Conservation (phyloP, 2,888 invertebrate species). For the Macrophya alboannulata region DNA sequence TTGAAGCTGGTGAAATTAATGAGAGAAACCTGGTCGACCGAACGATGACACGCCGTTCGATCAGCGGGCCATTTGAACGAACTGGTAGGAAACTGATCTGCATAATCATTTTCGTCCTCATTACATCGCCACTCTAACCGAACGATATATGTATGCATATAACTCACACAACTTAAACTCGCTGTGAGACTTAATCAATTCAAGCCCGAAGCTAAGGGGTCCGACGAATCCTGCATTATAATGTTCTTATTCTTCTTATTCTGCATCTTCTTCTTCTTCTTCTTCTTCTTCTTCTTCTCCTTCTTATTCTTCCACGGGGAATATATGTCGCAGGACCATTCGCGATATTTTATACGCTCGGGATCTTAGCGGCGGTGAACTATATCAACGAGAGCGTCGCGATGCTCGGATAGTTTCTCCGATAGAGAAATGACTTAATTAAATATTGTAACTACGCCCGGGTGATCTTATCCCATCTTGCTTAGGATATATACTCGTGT, state of each 20-base stretch:
- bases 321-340: slow-evolving; percentile 51
- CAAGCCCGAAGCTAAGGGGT: slow-evolving; percentile 55
- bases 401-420: slow-evolving; percentile 33
- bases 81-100: slow-evolving; percentile 57
- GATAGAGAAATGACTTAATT: slow-evolving; percentile 55
- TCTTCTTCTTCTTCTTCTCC: slow-evolving; percentile 5
- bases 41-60: slow-evolving; percentile 58
- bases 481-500: neutral
- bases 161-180: slow-evolving; percentile 34
- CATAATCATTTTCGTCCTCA: slow-evolving; percentile 66
- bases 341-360: slow-evolving; percentile 21
- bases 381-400: slow-evolving; percentile 25
- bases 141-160: neutral
- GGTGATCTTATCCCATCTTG: slow-evolving; percentile 49
- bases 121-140: slow-evolving; percentile 60
- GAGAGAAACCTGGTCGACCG: slow-evolving; percentile 63
- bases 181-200: slow-evolving; percentile 59
- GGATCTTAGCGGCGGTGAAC: neutral
- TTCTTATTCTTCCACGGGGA: slow-evolving; percentile 30
- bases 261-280: neutral
- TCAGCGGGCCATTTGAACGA: slow-evolving; percentile 43
- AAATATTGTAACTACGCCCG: slow-evolving; percentile 43
- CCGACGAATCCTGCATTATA: slow-evolving; percentile 55
- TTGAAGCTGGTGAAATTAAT: slow-evolving; percentile 64
- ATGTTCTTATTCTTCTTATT: slow-evolving; percentile 51